A percentile compares a stretch with the other conserved stretches of the same genome.
phyloP scores from a whole-genome alignment of 2,113 vertebrate species.

The Sturnira hondurensis region DNA sequence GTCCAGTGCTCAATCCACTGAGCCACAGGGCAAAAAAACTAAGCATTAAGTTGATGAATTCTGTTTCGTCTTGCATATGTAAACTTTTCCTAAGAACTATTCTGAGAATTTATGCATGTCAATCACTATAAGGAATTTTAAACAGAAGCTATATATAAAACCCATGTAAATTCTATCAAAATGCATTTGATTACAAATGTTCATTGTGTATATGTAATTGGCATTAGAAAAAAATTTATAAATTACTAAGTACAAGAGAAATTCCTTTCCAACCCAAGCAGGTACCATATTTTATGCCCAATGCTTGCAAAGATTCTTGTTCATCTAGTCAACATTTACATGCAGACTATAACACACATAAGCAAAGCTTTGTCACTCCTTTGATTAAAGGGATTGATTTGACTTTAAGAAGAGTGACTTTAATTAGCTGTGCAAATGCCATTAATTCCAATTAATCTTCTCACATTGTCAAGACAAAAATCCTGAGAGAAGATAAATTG shows the following conservation, averaged over 20 bases:
- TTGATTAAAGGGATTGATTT: conserved; percentile 84
- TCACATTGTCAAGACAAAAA: conserved; percentile 80
- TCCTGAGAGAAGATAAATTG: conserved; percentile 82
- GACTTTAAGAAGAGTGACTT: conserved; percentile 82
- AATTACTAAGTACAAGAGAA: conserved; percentile 60
- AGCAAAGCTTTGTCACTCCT: conserved; percentile 78
- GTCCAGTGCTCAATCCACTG: too few relatives aligned
- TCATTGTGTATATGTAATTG: not conserved
- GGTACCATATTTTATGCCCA: conserved; percentile 59
- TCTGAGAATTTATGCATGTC: not conserved
- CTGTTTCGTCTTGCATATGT: not conserved
- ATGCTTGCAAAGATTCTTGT: conserved; percentile 65
- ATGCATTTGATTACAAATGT: conserved; percentile 10
- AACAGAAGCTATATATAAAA: not conserved
- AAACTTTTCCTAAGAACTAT: not conserved
- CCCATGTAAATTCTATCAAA: not conserved
- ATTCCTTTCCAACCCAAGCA: conserved; percentile 51
- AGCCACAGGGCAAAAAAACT: not conserved
- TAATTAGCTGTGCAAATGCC: conserved; percentile 86
- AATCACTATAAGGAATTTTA: not conserved
- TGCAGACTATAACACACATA: conserved; percentile 70
- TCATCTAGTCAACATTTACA: conserved; percentile 75
- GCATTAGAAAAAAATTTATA: not conserved
- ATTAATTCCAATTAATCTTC: conserved; percentile 87
- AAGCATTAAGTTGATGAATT: not conserved